phyloP scores from a whole-genome alignment of 2,797 vertebrate genomes.

The Perodicticus potto region DNA sequence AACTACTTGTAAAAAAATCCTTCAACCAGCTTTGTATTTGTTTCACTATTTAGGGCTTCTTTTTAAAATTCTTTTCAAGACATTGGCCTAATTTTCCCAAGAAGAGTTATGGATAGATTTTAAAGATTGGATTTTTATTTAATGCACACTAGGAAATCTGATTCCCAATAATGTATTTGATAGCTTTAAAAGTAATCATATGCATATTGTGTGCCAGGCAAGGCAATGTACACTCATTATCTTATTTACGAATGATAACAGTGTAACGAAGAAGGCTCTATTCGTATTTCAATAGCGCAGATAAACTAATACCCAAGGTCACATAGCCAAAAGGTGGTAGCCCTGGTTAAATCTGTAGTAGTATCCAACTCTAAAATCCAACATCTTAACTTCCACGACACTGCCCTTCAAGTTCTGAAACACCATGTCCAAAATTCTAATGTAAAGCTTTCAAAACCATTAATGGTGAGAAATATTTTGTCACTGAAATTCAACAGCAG shows the following conservation, averaged over 20 bases:
- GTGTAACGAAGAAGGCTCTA: background rate
- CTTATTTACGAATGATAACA: background rate
- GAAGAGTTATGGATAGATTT: background rate
- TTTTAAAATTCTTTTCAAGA: background rate
- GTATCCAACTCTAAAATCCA: background rate
- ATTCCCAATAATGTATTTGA: background rate
- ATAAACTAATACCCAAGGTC: background rate
- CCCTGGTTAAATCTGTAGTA: rapidly evolving
- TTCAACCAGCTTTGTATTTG: background rate
- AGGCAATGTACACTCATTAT: rapidly evolving
- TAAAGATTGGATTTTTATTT: slow-evolving; percentile 2
- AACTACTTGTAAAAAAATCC: slow-evolving; percentile 64
- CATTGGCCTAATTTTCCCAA: background rate
- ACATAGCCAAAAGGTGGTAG: background rate
- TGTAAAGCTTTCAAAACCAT: background rate
- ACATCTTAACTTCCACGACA: background rate
- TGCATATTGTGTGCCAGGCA: background rate
- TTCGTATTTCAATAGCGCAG: background rate
- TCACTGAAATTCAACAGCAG: background rate
- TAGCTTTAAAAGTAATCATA: background rate
- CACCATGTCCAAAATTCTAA: background rate
- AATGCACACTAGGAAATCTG: background rate
- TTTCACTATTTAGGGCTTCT: background rate
- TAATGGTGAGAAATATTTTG: background rate
- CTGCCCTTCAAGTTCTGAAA: background rate